A percentile compares a stretch with the other conserved stretches of the same genome.
These are phyloP conservation scores for Machimus rusticus DNA, from an alignment of 2,888 invertebrate genomes.

Conservation along the genomic window DNA sequence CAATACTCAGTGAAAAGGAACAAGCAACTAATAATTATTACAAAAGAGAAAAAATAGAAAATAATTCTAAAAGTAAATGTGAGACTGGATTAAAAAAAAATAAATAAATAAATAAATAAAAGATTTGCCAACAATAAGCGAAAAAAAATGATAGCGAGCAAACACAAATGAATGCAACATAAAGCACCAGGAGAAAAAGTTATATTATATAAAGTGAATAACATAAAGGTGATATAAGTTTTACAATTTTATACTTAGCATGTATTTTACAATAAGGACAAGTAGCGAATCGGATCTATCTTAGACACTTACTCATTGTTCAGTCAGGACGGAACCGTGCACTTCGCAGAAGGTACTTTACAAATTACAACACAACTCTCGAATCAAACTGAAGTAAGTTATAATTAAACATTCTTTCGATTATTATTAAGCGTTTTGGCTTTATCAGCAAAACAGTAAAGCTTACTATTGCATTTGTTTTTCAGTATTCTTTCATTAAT, in stretches of 20 bases:
- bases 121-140: slow-evolving; percentile 22
- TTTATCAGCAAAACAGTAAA: background rate
- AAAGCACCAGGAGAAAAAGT: slow-evolving; percentile 22
- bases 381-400: background rate
- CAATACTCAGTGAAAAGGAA: slow-evolving; percentile 28
- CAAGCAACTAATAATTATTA: slow-evolving; percentile 13
- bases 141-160: slow-evolving; percentile 7
- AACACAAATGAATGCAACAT: slow-evolving; percentile 31
- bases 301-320: background rate
- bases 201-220: slow-evolving; percentile 17
- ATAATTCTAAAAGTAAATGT: slow-evolving; percentile 32
- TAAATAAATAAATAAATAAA: background rate
- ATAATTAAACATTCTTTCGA: background rate
- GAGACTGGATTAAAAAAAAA: slow-evolving; percentile 30
- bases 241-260: slow-evolving; percentile 38
- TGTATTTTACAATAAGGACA: slow-evolving; percentile 27
- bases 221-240: slow-evolving; percentile 34
- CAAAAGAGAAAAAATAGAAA: background rate
- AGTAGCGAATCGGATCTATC: slow-evolving; percentile 16
- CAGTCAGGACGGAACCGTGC: background rate
- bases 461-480: background rate
- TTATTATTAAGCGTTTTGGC: background rate
- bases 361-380: background rate
- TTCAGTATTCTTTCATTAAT: background rate
- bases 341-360: background rate